phyloP scores from a whole-genome alignment of 2,888 invertebrate species.

The Trypoxylon attenuatum region DNA sequence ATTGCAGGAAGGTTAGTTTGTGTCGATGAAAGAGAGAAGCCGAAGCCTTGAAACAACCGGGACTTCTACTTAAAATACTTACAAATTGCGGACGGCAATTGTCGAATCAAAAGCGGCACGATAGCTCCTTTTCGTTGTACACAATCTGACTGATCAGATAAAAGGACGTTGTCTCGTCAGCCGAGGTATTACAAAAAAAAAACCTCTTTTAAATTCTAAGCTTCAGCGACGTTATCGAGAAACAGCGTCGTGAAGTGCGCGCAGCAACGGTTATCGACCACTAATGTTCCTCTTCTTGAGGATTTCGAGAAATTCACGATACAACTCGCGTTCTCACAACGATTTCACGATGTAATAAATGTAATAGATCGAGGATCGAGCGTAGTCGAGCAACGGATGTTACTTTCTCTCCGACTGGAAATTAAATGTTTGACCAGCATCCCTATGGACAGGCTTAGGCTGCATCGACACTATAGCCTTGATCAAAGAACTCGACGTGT shows the following conservation, averaged over 20 bases:
- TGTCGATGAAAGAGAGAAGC: slow-evolving; percentile 4
- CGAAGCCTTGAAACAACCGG: neutral
- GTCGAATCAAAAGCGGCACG: neutral
- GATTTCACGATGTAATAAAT: neutral
- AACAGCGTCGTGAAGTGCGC: slow-evolving; percentile 23
- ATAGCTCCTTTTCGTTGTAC: slow-evolving; percentile 7
- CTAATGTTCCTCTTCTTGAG: neutral
- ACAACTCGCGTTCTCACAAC: neutral
- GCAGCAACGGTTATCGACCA: slow-evolving; percentile 14
- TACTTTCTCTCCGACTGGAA: neutral
- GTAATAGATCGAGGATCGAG: neutral
- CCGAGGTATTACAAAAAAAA: slow-evolving; percentile 17
- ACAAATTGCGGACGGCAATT: slow-evolving; percentile 9
- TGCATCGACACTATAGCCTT: neutral
- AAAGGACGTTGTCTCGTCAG: slow-evolving; percentile 8
- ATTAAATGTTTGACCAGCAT: neutral
- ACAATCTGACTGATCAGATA: neutral
- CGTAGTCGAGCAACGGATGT: neutral
- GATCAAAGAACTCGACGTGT: neutral
- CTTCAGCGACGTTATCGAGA: slow-evolving; percentile 12
- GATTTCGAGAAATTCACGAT: no score
- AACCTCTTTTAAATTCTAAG: slow-evolving; percentile 38
- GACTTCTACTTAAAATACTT: slow-evolving; percentile 19
- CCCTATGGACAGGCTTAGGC: neutral
- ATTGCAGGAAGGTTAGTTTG: slow-evolving; percentile 19